Evolutionary conservation across 23 tunicate species (phyloP).

Genomic region (Diplosoma virens): DNA sequence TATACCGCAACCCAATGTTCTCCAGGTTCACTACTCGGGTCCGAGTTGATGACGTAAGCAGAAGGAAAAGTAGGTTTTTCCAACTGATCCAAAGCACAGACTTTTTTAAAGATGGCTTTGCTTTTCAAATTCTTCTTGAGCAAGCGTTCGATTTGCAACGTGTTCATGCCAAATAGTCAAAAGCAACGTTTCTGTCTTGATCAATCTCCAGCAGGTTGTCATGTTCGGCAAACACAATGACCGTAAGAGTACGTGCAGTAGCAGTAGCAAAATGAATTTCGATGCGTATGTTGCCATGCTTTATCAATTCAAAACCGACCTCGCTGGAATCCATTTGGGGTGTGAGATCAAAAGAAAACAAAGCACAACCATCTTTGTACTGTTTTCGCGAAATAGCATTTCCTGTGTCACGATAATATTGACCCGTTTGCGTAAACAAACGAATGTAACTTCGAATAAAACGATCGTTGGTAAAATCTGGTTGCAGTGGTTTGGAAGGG

Average conservation of each 20-base stretch:
- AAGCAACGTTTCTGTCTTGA: not conserved
- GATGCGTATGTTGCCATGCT: constrained; percentile 6
- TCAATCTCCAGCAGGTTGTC: constrained; percentile 13
- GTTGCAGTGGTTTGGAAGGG: constrained; percentile 11
- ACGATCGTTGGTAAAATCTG: constrained; percentile 2
- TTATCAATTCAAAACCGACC: constrained; percentile 17
- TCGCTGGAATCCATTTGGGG: not conserved
- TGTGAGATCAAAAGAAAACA: constrained; percentile 25
- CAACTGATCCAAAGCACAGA: not conserved
- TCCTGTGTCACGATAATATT: constrained; percentile 8
- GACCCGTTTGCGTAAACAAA: constrained; percentile 9
- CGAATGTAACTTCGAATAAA: constrained; percentile 22
- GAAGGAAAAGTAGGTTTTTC: not conserved
- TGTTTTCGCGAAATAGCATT: constrained; percentile 23
- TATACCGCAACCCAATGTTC: constrained; percentile 10
- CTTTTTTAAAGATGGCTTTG: not conserved
- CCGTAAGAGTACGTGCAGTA: not conserved
- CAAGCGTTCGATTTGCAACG: not conserved
- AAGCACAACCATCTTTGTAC: constrained; percentile 25
- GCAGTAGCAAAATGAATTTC: constrained; percentile 27
- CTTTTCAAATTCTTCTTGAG: not conserved
- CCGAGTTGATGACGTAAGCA: constrained; percentile 11
- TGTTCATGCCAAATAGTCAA: constrained; percentile 14
- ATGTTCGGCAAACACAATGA: constrained; percentile 3
- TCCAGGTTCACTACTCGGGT: constrained; percentile 1